These are phyloP conservation scores for Ameiurus melas DNA, from an alignment of 2,113 vertebrate genomes.

Conservation along the genomic window DNA sequence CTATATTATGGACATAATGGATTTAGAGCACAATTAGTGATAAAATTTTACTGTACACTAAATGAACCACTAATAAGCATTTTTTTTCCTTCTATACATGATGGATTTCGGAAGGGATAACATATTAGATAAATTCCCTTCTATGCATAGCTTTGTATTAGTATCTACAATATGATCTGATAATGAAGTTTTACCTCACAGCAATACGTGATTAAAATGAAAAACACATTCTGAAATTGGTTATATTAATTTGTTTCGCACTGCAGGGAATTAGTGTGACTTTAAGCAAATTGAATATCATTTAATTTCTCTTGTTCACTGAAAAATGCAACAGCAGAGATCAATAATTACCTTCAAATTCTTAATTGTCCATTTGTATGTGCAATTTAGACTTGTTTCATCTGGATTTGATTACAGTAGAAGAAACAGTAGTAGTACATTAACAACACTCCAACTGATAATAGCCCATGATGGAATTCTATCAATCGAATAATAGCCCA, in stretches of 20 bases:
- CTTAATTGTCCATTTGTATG: slow-evolving; percentile 54
- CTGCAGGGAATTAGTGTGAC: slow-evolving; percentile 50
- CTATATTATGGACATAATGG: background rate
- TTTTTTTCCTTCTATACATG: background rate
- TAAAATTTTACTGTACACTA: background rate
- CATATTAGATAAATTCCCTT: background rate
- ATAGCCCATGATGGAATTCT: too few relatives aligned
- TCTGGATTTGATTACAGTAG: slow-evolving; percentile 63
- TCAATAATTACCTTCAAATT: slow-evolving; percentile 68
- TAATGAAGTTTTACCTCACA: background rate
- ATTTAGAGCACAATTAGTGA: background rate
- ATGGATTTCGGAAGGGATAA: background rate
- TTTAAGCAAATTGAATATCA: slow-evolving; percentile 61
- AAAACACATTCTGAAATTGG: slow-evolving; percentile 48
- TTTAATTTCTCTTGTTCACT: slow-evolving; percentile 72
- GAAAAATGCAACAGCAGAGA: slow-evolving; percentile 65
- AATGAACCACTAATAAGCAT: background rate
- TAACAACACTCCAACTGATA: slow-evolving; percentile 33
- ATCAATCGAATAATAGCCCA: background rate
- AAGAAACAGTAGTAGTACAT: slow-evolving; percentile 56
- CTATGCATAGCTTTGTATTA: background rate
- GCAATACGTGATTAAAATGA: slow-evolving; percentile 43
- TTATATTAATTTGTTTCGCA: slow-evolving; percentile 47
- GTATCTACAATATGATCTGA: background rate
- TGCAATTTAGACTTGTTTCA: slow-evolving; percentile 64